Conservation (phyloP, 2,888 invertebrate species). For the Herminia tarsipennalis region DNA sequence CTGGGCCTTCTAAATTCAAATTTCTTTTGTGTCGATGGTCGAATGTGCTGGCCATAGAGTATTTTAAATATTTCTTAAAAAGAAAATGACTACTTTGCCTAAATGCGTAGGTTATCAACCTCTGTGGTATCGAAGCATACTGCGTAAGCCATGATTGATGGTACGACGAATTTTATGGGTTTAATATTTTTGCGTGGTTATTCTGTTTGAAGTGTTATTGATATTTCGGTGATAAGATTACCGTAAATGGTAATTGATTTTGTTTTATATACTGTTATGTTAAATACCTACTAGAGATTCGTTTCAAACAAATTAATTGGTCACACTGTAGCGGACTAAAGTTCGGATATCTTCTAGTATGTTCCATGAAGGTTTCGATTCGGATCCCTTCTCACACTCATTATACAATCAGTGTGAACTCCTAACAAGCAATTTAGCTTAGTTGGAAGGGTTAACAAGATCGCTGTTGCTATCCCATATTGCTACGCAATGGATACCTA, state of each 20-base stretch:
- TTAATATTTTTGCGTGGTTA: constrained; percentile 28
- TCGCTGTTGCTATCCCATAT: too few relatives aligned
- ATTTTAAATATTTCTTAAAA: constrained; percentile 25
- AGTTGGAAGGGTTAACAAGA: too few relatives aligned
- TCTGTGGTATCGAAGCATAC: constrained; percentile 14
- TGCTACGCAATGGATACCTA: too few relatives aligned
- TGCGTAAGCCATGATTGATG: constrained; percentile 7
- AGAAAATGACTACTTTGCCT: constrained; percentile 15
- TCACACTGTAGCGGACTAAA: too few relatives aligned
- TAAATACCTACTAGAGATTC: too few relatives aligned
- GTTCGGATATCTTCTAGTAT: too few relatives aligned
- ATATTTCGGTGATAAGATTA: constrained; percentile 12
- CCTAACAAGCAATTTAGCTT: too few relatives aligned
- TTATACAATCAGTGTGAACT: too few relatives aligned
- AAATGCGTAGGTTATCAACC: constrained; percentile 23
- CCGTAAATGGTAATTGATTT: background rate
- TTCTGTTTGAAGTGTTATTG: constrained; percentile 9
- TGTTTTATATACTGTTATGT: background rate
- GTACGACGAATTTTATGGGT: constrained; percentile 7
- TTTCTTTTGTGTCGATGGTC: constrained; percentile 23
- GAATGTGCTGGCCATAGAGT: constrained; percentile 4
- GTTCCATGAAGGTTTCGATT: too few relatives aligned
- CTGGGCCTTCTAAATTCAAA: constrained; percentile 26
- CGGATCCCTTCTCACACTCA: too few relatives aligned
- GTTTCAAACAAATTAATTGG: too few relatives aligned